These are phyloP conservation scores for Tinea trinotella DNA, from an alignment of 2,888 invertebrate species.

Conservation along the genomic window DNA sequence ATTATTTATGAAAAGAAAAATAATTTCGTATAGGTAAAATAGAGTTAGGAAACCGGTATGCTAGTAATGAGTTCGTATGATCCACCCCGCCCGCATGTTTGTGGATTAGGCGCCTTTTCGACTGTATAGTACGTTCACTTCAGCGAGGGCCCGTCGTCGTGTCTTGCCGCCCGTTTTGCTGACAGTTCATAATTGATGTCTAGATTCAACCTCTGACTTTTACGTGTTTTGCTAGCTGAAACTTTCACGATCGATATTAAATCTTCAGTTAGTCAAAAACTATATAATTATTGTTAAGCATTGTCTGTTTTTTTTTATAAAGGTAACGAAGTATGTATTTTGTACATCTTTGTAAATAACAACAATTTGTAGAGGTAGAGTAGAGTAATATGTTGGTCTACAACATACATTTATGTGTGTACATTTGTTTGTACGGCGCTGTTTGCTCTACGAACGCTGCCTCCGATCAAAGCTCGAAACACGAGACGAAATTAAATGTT, in stretches of 20 bases:
- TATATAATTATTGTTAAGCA: too few species aligned
- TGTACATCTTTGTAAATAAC: too few species aligned
- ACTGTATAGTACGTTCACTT: neutral
- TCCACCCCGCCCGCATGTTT: slow-evolving; percentile 3
- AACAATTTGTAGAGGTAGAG: too few species aligned
- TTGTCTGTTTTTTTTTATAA: too few species aligned
- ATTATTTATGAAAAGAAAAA: neutral
- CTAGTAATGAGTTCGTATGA: neutral
- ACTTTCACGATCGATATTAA: neutral
- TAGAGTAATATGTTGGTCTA: neutral
- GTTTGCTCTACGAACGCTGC: neutral
- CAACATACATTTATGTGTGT: slow-evolving; percentile 1
- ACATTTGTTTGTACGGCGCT: neutral
- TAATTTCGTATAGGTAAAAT: neutral
- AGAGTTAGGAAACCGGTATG: neutral
- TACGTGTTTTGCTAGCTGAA: neutral
- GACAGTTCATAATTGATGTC: slow-evolving; percentile 15
- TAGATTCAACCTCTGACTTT: slow-evolving; percentile 12
- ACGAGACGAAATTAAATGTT: slow-evolving; percentile 18
- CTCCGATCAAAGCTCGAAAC: slow-evolving; percentile 15
- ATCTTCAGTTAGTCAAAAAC: too few species aligned
- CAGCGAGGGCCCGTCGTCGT: neutral
- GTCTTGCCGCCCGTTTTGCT: slow-evolving; percentile 5
- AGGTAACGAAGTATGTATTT: too few species aligned
- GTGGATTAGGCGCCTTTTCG: slow-evolving; percentile 17